Evolutionary conservation across 2,888 invertebrate genomes (phyloP).

Genomic region (Macaria liturata): DNA sequence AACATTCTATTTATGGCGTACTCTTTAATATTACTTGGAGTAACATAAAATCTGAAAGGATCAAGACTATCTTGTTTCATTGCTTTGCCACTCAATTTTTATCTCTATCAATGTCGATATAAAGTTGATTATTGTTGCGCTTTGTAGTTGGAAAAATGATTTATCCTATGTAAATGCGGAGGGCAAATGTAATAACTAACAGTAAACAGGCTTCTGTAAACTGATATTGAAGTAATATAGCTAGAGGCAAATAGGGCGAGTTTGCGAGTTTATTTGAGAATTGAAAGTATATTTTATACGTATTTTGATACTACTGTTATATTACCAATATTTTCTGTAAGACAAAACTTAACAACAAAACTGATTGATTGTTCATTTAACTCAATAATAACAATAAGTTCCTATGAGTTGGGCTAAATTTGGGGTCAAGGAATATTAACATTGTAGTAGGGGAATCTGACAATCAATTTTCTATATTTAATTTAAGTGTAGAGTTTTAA

Average conservation of each 20-base stretch:
- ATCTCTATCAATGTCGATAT: slow-evolving; percentile 22
- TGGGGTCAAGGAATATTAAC: too few relatives aligned
- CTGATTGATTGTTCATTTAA: too few relatives aligned
- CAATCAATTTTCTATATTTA: too few relatives aligned
- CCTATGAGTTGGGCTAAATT: too few relatives aligned
- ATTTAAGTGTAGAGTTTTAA: too few relatives aligned
- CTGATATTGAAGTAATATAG: slow-evolving; percentile 31
- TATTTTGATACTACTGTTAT: too few relatives aligned
- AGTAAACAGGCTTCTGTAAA: slow-evolving; percentile 35
- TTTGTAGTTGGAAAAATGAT: slow-evolving; percentile 31
- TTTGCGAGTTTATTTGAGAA: slow-evolving; percentile 12
- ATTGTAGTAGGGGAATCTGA: too few relatives aligned
- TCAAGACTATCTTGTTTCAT: slow-evolving; percentile 37
- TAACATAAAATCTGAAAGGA: slow-evolving; percentile 33
- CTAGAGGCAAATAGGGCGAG: slow-evolving; percentile 19
- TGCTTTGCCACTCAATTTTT: slow-evolving; percentile 13
- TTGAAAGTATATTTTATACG: background rate
- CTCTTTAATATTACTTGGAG: slow-evolving; percentile 31
- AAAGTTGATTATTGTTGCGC: slow-evolving; percentile 20
- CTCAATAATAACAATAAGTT: too few relatives aligned
- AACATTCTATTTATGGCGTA: slow-evolving; percentile 33
- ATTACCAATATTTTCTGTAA: too few relatives aligned
- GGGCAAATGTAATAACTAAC: slow-evolving; percentile 39
- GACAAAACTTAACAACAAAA: too few relatives aligned
- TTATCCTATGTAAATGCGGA: slow-evolving; percentile 37